Evolutionary conservation across 1,140 invertebrate species (phyloP), one percentile per base, ranked within the genome.

Genomic region (Gonioctena quinquepunctata): DNA sequence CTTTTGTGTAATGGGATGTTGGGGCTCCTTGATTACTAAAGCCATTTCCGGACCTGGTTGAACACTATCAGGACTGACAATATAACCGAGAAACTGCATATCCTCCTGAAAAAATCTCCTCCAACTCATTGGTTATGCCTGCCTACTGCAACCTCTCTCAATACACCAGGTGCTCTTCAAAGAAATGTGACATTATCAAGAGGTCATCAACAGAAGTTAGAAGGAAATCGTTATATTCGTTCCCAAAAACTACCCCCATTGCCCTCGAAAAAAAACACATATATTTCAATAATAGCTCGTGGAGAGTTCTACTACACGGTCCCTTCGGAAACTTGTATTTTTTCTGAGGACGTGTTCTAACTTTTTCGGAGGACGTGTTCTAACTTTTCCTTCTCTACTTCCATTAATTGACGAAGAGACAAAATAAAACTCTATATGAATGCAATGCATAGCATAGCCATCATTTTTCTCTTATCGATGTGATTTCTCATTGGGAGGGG

Each of bases 141-240:
- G 57, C 57, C 57, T 2, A 8, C 16, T 5, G 22, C 25, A 61
- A 8, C 22, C 25, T 26, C 22, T 61, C 57, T 18, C 23, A 23
- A 61, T 61, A 22, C 18, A 11, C 8, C 25, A 27, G 18, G 25
- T 61, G 57, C 11, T 61, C 23, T 23, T 61, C 57, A 26, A 26
- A 23, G 18, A 8, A 19, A 25, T 7, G 13, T 26, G 57, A 61
- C 16, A 61, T 23, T 18, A 61, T 18, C 22, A 61, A 26, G 6
- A 61, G 16, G 22, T 61, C 57, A 22, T 61, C 57, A 11, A 61
- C 57, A 26, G 23, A 61, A 28, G 23, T 16, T 11, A 61, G n/a
- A 22, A 61, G n/a, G 25, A 61, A 61, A 28, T 61, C 57, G 13
- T 22, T 0, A 22, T 19, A 22, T 61, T 61, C 27, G 11, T 16